These are phyloP conservation scores for Sebastes vulpes DNA, from an alignment of 2,797 vertebrate genomes.

Conservation along the genomic window DNA sequence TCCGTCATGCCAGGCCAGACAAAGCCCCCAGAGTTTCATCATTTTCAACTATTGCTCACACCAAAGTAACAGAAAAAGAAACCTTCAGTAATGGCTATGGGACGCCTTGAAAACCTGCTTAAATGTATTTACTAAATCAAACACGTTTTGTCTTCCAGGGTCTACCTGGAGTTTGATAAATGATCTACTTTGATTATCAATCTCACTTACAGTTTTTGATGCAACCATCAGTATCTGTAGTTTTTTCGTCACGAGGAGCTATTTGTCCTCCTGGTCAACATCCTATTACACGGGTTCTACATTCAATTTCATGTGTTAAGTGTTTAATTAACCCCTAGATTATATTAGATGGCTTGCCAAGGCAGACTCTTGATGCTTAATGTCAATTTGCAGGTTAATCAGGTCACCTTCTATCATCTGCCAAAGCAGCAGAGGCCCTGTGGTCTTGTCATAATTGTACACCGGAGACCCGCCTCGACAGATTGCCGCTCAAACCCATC, in stretches of 20 bases:
- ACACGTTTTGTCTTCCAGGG: slow-evolving; percentile 30
- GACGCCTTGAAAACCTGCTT: slow-evolving; percentile 53
- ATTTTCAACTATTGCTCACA: slow-evolving; percentile 84
- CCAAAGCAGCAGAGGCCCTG: slow-evolving; percentile 66
- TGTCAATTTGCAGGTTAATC: slow-evolving; percentile 87
- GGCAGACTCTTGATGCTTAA: slow-evolving; percentile 78
- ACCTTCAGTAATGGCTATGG: slow-evolving; percentile 60
- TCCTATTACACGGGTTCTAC: slow-evolving; percentile 64
- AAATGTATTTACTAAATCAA: slow-evolving; percentile 52
- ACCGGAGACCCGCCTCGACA: slow-evolving; percentile 60
- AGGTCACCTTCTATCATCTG: slow-evolving; percentile 81
- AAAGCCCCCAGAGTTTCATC: slow-evolving; percentile 84
- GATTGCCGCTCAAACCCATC: slow-evolving; percentile 58
- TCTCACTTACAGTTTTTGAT: slow-evolving; percentile 13
- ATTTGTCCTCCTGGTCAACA: slow-evolving; percentile 44
- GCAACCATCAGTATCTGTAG: background rate
- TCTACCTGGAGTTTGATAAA: slow-evolving; percentile 3
- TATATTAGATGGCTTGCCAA: slow-evolving; percentile 71
- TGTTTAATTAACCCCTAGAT: slow-evolving; percentile 82
- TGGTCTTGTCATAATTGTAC: slow-evolving; percentile 75
- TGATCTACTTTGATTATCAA: slow-evolving; percentile 18
- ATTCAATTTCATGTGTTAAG: slow-evolving; percentile 79
- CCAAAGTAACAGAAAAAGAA: slow-evolving; percentile 73
- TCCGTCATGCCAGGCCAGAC: slow-evolving; percentile 85
- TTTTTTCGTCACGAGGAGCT: background rate